Conservation (phyloP, 2,113 vertebrate species). For the Leptodactylus fuscus region DNA sequence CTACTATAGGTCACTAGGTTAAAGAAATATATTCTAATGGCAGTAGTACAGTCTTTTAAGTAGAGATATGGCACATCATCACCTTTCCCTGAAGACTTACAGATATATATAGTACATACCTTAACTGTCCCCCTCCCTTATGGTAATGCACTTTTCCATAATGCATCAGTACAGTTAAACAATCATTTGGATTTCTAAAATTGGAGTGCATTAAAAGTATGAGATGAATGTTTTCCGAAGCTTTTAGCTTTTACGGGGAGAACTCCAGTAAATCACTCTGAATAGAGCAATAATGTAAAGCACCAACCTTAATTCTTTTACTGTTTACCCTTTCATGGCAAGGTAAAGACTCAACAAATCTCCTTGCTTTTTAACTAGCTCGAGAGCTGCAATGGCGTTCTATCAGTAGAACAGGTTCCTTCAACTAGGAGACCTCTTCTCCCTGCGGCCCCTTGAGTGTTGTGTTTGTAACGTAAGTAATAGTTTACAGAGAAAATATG, state of each 20-base stretch:
- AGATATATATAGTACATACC: neutral
- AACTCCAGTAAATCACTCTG: slow-evolving; percentile 5
- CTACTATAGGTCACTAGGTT: too few relatives aligned
- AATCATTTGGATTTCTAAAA: slow-evolving; percentile 28
- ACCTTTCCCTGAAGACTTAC: neutral
- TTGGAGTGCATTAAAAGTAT: slow-evolving; percentile 27
- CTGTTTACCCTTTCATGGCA: neutral
- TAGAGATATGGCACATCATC: neutral
- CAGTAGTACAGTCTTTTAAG: too few relatives aligned
- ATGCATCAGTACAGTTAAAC: slow-evolving; percentile 29
- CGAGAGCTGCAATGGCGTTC: too few relatives aligned
- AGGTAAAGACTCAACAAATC: too few relatives aligned
- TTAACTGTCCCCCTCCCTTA: neutral
- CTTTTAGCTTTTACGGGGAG: slow-evolving; percentile 45
- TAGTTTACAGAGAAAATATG: too few relatives aligned
- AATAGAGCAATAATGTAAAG: slow-evolving; percentile 23
- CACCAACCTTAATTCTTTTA: slow-evolving; percentile 33
- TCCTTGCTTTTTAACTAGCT: too few relatives aligned
- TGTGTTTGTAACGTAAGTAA: too few relatives aligned
- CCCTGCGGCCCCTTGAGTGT: too few relatives aligned
- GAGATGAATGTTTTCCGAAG: slow-evolving; percentile 30
- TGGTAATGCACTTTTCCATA: neutral
- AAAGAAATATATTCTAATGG: too few relatives aligned
- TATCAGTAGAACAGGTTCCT: too few relatives aligned
- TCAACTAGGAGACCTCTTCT: too few relatives aligned